These are phyloP conservation scores for Mechanitis mazaeus DNA, from an alignment of 2,888 invertebrate species.

Conservation along the genomic window DNA sequence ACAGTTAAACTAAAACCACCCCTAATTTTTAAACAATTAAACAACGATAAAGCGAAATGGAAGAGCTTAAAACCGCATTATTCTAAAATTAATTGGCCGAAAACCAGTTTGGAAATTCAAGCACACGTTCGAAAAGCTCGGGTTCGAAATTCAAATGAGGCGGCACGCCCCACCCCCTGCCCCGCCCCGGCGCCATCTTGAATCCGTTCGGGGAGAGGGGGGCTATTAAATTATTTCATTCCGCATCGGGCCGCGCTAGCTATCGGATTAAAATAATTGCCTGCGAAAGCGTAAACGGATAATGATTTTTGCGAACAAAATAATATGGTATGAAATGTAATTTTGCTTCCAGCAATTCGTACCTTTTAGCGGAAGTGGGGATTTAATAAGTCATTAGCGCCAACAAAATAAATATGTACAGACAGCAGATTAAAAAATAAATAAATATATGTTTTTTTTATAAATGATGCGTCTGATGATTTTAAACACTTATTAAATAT, in stretches of 20 bases:
- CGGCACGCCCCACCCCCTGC: conserved; percentile 69
- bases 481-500: no score
- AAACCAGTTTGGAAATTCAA: conserved; percentile 62
- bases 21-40: conserved; percentile 50
- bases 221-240: conserved; percentile 76
- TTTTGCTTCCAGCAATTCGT: conserved; percentile 40
- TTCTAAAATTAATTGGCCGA: conserved; percentile 73
- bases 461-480: no score
- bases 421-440: neutral
- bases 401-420: conserved; percentile 4
- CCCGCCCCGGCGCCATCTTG: conserved; percentile 74
- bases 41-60: conserved; percentile 56
- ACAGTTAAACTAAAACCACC: conserved; percentile 28
- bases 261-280: conserved; percentile 77
- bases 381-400: conserved; percentile 3
- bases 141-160: conserved; percentile 76
- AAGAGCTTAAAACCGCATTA: conserved; percentile 63
- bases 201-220: conserved; percentile 57
- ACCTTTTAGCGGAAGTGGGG: conserved; percentile 15
- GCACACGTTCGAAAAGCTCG: conserved; percentile 72
- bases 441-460: no score
- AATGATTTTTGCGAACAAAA: conserved; percentile 72
- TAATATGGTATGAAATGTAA: conserved; percentile 64
- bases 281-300: conserved; percentile 73
- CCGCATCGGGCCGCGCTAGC: conserved; percentile 69